Evolutionary conservation across 2,113 vertebrate genomes (phyloP).

Genomic region (Upupa epops): DNA sequence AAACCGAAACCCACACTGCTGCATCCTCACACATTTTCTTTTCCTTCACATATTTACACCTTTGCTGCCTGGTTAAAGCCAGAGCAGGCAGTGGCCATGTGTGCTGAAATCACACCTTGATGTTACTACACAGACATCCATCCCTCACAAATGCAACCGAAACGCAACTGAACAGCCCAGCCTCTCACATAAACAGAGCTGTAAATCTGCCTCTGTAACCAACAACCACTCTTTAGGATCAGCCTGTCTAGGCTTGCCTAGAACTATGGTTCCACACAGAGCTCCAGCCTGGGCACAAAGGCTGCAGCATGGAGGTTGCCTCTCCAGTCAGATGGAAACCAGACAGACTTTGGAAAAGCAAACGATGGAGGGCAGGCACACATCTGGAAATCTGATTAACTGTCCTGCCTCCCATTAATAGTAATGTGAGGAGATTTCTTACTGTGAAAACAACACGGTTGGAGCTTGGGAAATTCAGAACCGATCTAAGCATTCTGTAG

Average conservation of each 20-base stretch:
- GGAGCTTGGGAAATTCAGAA: background rate
- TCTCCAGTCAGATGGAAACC: background rate
- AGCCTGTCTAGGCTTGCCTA: background rate
- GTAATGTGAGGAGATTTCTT: background rate
- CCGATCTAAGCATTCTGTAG: background rate
- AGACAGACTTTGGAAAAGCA: background rate
- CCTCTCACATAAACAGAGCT: background rate
- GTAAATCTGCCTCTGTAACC: background rate
- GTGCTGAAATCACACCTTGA: rapidly evolving
- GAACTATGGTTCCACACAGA: rapidly evolving
- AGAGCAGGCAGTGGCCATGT: background rate
- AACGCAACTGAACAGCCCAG: background rate
- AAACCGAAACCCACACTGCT: background rate
- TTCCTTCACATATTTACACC: background rate
- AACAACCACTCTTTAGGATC: background rate
- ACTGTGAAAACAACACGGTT: background rate
- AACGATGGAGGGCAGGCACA: background rate
- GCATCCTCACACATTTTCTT: background rate
- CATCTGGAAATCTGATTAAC: background rate
- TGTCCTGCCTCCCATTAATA: rapidly evolving
- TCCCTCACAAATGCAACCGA: background rate
- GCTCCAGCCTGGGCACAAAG: background rate
- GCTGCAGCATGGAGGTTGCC: background rate
- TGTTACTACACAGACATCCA: background rate
- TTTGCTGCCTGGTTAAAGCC: background rate